These are phyloP conservation scores for Nannospalax galili DNA, from an alignment of 2,113 vertebrate species.

Conservation along the genomic window DNA sequence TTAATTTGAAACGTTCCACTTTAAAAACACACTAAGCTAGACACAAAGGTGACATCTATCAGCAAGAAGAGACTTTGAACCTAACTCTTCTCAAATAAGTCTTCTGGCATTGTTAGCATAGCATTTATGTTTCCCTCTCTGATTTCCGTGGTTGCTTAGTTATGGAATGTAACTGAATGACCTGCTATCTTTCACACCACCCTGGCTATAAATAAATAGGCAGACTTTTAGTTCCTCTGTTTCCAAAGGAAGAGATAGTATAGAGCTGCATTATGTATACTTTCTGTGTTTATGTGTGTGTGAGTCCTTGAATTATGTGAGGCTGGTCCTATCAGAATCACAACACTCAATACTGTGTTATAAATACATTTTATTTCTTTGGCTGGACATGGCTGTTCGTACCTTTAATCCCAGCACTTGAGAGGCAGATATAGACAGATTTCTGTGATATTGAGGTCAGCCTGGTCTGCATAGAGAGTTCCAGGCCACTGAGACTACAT, in stretches of 20 bases:
- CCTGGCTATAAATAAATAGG: neutral
- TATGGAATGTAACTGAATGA: neutral
- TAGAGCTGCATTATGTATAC: neutral
- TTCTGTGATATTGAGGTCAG: too few relatives aligned
- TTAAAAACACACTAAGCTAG: constrained; percentile 12
- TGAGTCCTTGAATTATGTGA: too few relatives aligned
- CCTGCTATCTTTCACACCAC: neutral
- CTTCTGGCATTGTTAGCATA: neutral
- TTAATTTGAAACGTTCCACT: constrained; percentile 39
- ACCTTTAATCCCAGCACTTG: too few relatives aligned
- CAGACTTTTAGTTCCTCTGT: neutral
- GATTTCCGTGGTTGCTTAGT: neutral
- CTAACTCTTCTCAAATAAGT: neutral
- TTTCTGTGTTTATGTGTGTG: neutral
- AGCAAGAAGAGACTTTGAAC: constrained; percentile 26
- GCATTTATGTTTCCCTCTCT: neutral
- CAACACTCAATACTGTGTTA: neutral
- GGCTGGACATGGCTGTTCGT: too few relatives aligned
- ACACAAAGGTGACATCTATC: neutral
- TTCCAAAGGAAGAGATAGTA: neutral
- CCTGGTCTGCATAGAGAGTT: too few relatives aligned
- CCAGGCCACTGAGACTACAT: too few relatives aligned
- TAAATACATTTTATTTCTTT: neutral
- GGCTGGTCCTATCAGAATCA: neutral
- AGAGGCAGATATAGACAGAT: too few relatives aligned